phyloP scores from a whole-genome alignment of 2,113 vertebrate genomes.

The Thryonomys swinderianus region DNA sequence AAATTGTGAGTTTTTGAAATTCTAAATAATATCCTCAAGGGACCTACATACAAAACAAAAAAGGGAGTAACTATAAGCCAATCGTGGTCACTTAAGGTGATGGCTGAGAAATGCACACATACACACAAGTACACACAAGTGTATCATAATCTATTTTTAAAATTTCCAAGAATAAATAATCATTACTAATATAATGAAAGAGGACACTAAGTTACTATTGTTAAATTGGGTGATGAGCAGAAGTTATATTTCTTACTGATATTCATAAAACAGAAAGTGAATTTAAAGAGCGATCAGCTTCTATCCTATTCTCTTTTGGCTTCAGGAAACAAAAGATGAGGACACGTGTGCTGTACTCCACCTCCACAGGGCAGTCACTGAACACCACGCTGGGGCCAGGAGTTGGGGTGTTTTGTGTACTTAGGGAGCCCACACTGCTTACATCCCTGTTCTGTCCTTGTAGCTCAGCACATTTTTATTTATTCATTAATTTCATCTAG shows the following conservation, averaged over 20 bases:
- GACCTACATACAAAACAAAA: background rate
- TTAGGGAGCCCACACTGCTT: background rate
- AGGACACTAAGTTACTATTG: background rate
- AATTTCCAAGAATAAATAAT: background rate
- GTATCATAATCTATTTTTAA: background rate
- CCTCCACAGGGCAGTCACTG: background rate
- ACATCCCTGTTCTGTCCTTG: background rate
- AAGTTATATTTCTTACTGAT: background rate
- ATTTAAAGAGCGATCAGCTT: background rate
- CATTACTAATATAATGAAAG: background rate
- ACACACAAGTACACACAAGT: background rate
- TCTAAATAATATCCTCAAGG: background rate
- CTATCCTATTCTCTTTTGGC: background rate
- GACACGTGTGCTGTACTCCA: background rate
- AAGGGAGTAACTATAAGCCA: background rate
- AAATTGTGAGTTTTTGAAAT: background rate
- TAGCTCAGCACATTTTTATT: background rate
- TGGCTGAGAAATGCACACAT: background rate
- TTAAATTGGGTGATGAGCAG: background rate
- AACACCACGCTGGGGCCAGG: background rate
- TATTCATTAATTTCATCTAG: background rate
- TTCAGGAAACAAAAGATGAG: background rate
- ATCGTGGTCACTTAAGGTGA: background rate
- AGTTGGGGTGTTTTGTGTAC: background rate
- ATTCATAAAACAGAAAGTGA: background rate